These are phyloP conservation scores for Tipula unca DNA, from an alignment of 2,888 invertebrate genomes.

Conservation along the genomic window DNA sequence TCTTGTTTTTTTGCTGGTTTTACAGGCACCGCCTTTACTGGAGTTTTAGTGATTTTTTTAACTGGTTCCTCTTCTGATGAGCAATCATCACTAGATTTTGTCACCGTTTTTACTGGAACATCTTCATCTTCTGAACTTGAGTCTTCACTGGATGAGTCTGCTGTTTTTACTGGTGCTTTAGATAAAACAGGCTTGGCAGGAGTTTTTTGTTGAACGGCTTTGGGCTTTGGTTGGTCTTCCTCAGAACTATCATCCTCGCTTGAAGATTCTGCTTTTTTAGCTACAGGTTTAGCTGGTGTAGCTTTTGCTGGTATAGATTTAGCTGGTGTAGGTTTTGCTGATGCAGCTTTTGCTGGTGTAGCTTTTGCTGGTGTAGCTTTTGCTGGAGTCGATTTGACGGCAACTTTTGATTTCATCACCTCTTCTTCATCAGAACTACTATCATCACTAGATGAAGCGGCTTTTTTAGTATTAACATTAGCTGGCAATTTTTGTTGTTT, in stretches of 20 bases:
- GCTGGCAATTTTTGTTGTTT: not conserved
- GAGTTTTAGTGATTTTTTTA: no score
- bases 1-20: constrained; percentile 35
- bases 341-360: constrained; percentile 24
- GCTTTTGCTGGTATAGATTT: constrained; percentile 27
- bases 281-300: constrained; percentile 23
- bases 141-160: constrained; percentile 39
- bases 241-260: constrained; percentile 34
- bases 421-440: constrained; percentile 36
- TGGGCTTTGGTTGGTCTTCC: constrained; percentile 21
- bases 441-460: constrained; percentile 33
- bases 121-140: constrained; percentile 30
- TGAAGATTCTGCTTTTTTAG: constrained; percentile 32
- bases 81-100: constrained; percentile 25
- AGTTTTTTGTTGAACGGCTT: not conserved
- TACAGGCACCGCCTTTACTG: no score
- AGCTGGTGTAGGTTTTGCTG: constrained; percentile 26
- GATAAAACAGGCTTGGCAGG: constrained; percentile 21
- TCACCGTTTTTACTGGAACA: constrained; percentile 23
- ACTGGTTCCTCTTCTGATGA: constrained; percentile 15
- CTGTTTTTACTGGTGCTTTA: constrained; percentile 34
- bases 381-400: constrained; percentile 25
- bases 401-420: constrained; percentile 27
- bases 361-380: constrained; percentile 27
- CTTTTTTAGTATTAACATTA: constrained; percentile 26